Conservation (phyloP, 2,888 invertebrate genomes). For the Alentia gelatinosa region DNA sequence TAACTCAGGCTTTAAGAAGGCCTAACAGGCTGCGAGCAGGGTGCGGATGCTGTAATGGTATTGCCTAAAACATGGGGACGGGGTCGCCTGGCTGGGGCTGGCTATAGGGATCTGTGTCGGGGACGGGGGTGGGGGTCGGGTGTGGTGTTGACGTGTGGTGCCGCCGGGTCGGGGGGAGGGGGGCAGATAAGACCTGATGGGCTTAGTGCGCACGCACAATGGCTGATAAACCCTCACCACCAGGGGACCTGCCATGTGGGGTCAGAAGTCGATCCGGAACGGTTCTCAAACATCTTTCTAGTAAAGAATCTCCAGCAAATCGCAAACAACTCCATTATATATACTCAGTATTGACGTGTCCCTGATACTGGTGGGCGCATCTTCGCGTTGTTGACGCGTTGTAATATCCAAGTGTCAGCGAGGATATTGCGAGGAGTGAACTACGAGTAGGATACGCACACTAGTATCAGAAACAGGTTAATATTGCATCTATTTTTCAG, state of each 20-base stretch:
- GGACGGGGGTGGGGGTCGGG: neutral
- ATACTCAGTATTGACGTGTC: too few relatives aligned
- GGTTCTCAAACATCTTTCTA: too few relatives aligned
- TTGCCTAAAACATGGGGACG: neutral
- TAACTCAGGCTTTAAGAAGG: neutral
- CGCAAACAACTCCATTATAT: too few relatives aligned
- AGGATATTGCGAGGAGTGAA: too few relatives aligned
- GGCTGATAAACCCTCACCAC: conserved; percentile 8
- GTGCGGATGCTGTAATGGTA: conserved; percentile 27
- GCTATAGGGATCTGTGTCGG: neutral
- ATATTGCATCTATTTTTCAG: too few relatives aligned
- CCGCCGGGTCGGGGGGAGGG: neutral
- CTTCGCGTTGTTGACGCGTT: too few relatives aligned
- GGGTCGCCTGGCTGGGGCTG: neutral
- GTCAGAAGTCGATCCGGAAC: conserved; percentile 4
- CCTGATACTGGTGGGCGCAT: too few relatives aligned
- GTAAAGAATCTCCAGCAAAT: too few relatives aligned
- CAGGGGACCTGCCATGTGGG: neutral
- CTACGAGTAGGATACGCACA: too few relatives aligned
- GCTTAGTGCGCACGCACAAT: conserved; percentile 31
- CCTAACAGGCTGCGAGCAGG: conserved; percentile 25
- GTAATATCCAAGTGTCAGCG: too few relatives aligned
- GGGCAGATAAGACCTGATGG: conserved; percentile 33
- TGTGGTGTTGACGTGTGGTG: neutral
- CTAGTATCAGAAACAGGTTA: too few relatives aligned